Percentiles rank a stretch among this genome's conserved stretches.
These are phyloP conservation scores for Mastomys coucha DNA, from an alignment of 2,113 vertebrate genomes.

Conservation along the genomic window DNA sequence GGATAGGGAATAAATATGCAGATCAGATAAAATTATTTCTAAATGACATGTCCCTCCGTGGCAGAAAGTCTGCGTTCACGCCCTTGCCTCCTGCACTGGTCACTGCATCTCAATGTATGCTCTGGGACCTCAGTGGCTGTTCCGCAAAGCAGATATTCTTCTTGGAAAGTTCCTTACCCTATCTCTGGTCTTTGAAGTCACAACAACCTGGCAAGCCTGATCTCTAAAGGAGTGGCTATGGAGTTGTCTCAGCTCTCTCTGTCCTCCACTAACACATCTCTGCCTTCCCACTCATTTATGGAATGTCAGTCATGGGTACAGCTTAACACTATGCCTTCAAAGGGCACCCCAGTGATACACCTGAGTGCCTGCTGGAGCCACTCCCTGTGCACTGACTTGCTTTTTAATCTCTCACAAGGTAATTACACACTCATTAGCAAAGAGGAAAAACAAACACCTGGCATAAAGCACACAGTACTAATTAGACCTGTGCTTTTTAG, in stretches of 20 bases:
- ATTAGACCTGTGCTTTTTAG: slow-evolving; percentile 22
- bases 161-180: slow-evolving; percentile 69
- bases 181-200: slow-evolving; percentile 65
- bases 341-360: not conserved
- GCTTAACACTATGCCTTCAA: not conserved
- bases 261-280: not conserved
- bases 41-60: not conserved
- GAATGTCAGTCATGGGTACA: not conserved
- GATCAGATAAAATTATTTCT: slow-evolving; percentile 22
- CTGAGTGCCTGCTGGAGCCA: not conserved
- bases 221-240: slow-evolving; percentile 20
- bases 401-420: slow-evolving; percentile 29
- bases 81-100: not conserved
- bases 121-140: slow-evolving; percentile 9
- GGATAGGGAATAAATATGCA: slow-evolving; percentile 41
- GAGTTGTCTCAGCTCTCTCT: slow-evolving; percentile 33
- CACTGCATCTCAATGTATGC: not conserved
- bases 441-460: slow-evolving; percentile 45
- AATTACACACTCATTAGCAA: slow-evolving; percentile 48
- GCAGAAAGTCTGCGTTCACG: not conserved
- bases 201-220: slow-evolving; percentile 47
- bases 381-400: not conserved
- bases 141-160: slow-evolving; percentile 72
- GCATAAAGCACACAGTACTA: not conserved
- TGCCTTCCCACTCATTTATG: not conserved